Base-by-base conservation (phyloP, 2,888 invertebrate genomes). In the Drosophila neotestacea region DNA sequence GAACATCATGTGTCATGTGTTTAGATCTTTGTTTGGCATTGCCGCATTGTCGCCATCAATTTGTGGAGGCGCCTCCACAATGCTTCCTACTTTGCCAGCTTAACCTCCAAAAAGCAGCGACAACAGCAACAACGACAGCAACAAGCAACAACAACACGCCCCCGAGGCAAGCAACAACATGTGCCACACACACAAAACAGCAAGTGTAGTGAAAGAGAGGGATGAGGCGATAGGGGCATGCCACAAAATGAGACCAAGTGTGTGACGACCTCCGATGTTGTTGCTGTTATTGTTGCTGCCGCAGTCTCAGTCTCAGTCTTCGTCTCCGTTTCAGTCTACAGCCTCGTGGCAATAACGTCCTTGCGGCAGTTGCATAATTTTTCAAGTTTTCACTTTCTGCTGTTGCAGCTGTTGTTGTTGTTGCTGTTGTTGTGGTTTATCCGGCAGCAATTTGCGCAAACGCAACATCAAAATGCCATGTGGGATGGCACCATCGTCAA, bases 341-440 rank as follows among this genome's bases (percentile, higher is more conserved):
- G 84, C 81, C 86, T 86, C 72, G 84, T 70, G 84, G 83, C 86
- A 79, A 65, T 80, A 87, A 89, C 85, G 89, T 87, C 85, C 89
- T 88, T 88, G 89, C 82, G 70, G 89, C 82, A 78, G 60, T 85
- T 85, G 83, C 86, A 88, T 85, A 88, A 85, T 86, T 85, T 82
- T 88, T 80, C 86, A 87, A 78, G 86, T 85, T 85, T 85, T 88
- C 86, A 83, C 86, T 85, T 88, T 87, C 81, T 34, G 75, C 34
- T 32, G 70, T 54, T 11, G 55, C 11, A 47, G 60, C 46, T 39
- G 79, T 44, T 54, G 70, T 7, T 58, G 71, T 10, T 61, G 71
- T 2, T 59, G 28, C 0, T 50, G 56, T n/a, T 67, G 68, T 47
- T 67, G 63, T 56, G 13, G 55, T 55, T 77, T 73, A 85, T 79